Conservation (phyloP, 2,888 invertebrate species). For the Drosophila pseudotakahashii region DNA sequence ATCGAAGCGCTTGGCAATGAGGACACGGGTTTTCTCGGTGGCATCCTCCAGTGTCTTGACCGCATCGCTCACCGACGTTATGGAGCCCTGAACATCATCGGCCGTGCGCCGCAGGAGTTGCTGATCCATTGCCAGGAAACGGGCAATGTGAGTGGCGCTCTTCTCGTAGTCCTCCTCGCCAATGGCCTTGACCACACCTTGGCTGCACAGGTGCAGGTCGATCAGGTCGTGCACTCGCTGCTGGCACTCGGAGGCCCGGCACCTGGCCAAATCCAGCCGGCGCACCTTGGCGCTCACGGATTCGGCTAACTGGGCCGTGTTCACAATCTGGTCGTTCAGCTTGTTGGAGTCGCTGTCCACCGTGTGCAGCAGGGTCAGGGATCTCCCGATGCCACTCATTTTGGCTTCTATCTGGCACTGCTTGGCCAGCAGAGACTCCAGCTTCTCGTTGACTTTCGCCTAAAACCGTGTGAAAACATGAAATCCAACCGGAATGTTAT, state of each 20-base stretch:
- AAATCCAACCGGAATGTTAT: slow-evolving; percentile 5
- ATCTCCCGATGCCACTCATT: slow-evolving; percentile 91
- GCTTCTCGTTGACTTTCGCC: slow-evolving; percentile 89
- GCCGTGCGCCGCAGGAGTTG: slow-evolving; percentile 90
- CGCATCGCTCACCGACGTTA: slow-evolving; percentile 84
- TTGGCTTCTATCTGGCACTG: slow-evolving; percentile 92
- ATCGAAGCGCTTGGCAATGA: slow-evolving; percentile 91
- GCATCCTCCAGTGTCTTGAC: slow-evolving; percentile 88
- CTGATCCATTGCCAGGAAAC: slow-evolving; percentile 97
- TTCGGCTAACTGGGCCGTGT: slow-evolving; percentile 94
- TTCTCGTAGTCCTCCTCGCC: slow-evolving; percentile 98
- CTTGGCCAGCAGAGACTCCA: slow-evolving; percentile 89
- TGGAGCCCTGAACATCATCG: slow-evolving; percentile 88
- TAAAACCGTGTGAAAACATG: slow-evolving; percentile 5
- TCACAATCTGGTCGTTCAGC: slow-evolving; percentile 92
- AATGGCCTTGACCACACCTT: slow-evolving; percentile 98
- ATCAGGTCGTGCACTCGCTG: slow-evolving; percentile 96
- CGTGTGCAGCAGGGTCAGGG: slow-evolving; percentile 91
- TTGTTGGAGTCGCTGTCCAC: slow-evolving; percentile 92
- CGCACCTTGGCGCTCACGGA: slow-evolving; percentile 98
- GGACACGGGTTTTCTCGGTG: slow-evolving; percentile 87
- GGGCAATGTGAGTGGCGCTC: slow-evolving; percentile 96
- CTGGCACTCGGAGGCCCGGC: slow-evolving; percentile 96
- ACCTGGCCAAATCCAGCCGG: slow-evolving; percentile 94
- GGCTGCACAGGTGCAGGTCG: slow-evolving; percentile 97